Evolutionary conservation across 2,797 vertebrate genomes (phyloP).

Genomic region (Poeciliopsis infans): DNA sequence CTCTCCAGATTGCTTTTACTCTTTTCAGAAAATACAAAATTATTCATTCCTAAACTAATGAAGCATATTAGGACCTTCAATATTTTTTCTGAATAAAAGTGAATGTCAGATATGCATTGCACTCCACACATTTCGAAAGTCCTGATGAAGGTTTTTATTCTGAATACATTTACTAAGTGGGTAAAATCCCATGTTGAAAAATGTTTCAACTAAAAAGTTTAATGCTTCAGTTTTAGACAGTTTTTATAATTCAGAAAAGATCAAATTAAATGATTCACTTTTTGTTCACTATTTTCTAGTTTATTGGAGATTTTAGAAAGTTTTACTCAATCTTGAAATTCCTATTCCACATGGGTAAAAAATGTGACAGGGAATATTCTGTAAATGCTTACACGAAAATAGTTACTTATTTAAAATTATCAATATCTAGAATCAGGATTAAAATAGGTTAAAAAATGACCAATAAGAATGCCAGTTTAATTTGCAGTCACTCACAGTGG

Average conservation of each 20-base stretch:
- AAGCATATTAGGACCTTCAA: not conserved
- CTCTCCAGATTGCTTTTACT: not conserved
- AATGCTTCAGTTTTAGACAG: not conserved
- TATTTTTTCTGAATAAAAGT: not conserved
- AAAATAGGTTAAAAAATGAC: not conserved
- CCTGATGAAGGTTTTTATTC: not conserved
- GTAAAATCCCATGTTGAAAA: not conserved
- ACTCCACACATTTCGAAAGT: not conserved
- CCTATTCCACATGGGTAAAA: not conserved
- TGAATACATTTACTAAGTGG: not conserved
- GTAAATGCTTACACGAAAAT: not conserved
- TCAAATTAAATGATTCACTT: no score
- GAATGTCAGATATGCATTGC: not conserved
- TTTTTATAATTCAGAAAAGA: no score
- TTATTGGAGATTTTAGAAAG: not conserved
- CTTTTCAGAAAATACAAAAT: not conserved
- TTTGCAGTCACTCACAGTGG: not conserved
- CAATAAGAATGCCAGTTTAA: not conserved
- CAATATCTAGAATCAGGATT: not conserved
- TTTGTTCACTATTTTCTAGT: not conserved
- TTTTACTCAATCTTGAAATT: not conserved
- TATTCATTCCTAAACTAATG: not conserved
- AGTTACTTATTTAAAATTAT: not conserved
- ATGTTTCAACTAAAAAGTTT: not conserved
- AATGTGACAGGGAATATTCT: not conserved